A percentile compares a stretch with the other conserved stretches of the same genome.
Conservation (phyloP, 2,113 vertebrate genomes). For the Pituophis catenifer region DNA sequence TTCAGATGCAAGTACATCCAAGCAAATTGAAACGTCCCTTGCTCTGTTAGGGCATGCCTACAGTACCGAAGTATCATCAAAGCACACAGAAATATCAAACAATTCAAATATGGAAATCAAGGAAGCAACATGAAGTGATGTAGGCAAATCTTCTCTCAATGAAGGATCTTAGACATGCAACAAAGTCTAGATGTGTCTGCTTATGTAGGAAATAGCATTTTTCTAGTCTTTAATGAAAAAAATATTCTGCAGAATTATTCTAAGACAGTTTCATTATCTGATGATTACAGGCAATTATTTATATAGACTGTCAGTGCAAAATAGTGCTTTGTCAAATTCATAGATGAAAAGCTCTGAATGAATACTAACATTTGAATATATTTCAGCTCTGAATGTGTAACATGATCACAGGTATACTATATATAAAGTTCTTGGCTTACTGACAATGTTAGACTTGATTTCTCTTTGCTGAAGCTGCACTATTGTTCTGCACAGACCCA, state of each 20-base stretch:
- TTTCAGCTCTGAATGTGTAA: neutral
- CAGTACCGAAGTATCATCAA: neutral
- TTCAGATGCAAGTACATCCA: neutral
- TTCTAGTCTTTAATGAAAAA: neutral
- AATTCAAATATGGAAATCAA: neutral
- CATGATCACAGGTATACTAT: too few species aligned
- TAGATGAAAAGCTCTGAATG: neutral
- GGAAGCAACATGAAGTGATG: neutral
- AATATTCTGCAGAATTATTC: neutral
- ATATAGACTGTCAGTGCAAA: neutral
- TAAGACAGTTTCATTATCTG: neutral
- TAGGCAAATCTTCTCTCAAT: neutral
- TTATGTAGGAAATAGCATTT: neutral
- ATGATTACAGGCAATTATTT: neutral
- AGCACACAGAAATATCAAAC: neutral
- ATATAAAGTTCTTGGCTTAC: neutral
- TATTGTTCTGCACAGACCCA: neutral
- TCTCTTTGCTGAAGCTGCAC: neutral
- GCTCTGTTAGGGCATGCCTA: neutral
- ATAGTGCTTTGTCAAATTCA: neutral
- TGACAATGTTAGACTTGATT: neutral
- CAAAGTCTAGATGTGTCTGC: neutral
- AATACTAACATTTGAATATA: too few species aligned
- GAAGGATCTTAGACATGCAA: neutral
- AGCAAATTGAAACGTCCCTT: neutral